A percentile compares a stretch with the other conserved stretches of the same genome.
Conservation (phyloP, 2,797 vertebrate genomes). For the Gambusia yucatana region DNA sequence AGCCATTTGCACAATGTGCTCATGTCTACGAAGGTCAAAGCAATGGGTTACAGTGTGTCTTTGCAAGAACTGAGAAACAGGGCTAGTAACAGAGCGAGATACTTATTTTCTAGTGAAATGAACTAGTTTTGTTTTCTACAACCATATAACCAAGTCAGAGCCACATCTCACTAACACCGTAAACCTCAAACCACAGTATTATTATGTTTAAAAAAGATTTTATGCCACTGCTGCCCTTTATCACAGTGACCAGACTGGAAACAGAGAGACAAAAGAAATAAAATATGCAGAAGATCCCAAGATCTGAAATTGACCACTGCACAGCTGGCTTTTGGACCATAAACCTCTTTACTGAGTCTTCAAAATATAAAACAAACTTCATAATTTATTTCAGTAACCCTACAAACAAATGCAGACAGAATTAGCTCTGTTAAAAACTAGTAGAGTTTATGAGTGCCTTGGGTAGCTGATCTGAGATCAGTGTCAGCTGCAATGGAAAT, state of each 20-base stretch:
- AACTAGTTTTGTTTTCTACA: neutral
- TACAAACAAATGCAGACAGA: neutral
- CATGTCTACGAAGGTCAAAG: conserved; percentile 74
- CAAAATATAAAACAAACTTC: neutral
- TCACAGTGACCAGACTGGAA: conserved; percentile 62
- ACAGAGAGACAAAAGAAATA: neutral
- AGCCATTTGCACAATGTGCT: conserved; percentile 57
- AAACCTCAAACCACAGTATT: neutral
- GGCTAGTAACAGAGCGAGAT: conserved; percentile 11
- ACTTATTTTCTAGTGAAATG: neutral
- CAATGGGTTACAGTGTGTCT: conserved; percentile 72
- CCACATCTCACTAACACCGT: neutral
- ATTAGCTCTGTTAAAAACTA: neutral
- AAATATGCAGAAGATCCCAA: neutral
- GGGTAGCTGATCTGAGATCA: neutral
- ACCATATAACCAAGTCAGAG: neutral
- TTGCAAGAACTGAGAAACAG: conserved; percentile 70
- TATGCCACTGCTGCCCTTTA: conserved; percentile 30
- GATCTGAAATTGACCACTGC: neutral
- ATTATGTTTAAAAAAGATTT: neutral
- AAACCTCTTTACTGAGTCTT: too few species aligned
- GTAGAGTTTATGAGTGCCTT: neutral
- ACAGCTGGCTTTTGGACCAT: neutral
- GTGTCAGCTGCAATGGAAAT: neutral
- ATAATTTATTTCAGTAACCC: neutral